Evolutionary conservation across 2,113 vertebrate genomes (phyloP).

Genomic region (Brachirus orientalis): DNA sequence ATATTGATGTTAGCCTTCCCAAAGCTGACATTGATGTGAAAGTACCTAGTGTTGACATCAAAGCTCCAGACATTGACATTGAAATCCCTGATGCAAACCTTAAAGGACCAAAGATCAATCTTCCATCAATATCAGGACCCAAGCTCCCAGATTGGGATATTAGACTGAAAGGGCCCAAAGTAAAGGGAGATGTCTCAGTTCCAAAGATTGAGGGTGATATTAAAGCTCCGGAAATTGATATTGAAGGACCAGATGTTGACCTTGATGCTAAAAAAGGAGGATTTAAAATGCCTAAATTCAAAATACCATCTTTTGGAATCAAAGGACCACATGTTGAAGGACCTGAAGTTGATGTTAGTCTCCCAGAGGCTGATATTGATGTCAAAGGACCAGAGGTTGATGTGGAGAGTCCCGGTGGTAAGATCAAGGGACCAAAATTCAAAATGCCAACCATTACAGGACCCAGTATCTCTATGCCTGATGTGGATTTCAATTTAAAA

Average conservation of each 20-base stretch:
- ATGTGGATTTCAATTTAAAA: slow-evolving; percentile 79
- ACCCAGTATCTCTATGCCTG: slow-evolving; percentile 32
- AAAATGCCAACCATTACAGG: slow-evolving; percentile 28
- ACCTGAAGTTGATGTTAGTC: background rate
- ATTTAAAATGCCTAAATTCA: slow-evolving; percentile 61
- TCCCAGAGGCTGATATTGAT: slow-evolving; percentile 4
- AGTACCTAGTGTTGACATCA: slow-evolving; percentile 6
- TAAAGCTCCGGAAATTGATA: background rate
- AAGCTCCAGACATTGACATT: background rate
- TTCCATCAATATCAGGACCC: slow-evolving; percentile 17
- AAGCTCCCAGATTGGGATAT: slow-evolving; percentile 25
- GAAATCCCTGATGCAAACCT: slow-evolving; percentile 2
- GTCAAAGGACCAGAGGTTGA: slow-evolving; percentile 58
- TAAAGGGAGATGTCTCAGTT: slow-evolving; percentile 20
- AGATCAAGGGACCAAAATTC: slow-evolving; percentile 63
- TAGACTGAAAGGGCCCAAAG: background rate
- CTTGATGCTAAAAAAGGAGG: slow-evolving; percentile 19
- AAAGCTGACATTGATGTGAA: background rate
- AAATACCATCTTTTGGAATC: slow-evolving; percentile 49
- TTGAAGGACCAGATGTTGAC: slow-evolving; percentile 4
- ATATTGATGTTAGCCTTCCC: background rate
- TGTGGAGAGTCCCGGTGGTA: slow-evolving; percentile 50
- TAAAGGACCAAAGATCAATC: slow-evolving; percentile 8
- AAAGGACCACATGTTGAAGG: slow-evolving; percentile 18
- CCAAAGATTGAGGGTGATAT: slow-evolving; percentile 40